These are phyloP conservation scores for Hormaphis cornu DNA, from an alignment of 1,140 invertebrate species.

Conservation along the genomic window DNA sequence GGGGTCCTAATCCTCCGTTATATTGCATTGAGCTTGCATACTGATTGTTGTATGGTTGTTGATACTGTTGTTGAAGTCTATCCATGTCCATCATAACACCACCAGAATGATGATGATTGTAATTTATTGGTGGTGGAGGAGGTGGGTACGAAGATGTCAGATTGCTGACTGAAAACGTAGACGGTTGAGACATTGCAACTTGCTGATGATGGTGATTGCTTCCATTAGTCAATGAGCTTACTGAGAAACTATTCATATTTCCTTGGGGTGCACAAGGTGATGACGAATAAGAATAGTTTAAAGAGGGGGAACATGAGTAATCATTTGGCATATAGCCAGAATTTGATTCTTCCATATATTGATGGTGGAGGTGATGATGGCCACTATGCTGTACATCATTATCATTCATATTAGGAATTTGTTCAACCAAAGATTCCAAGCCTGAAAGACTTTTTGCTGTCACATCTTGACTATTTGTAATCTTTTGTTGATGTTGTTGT, in stretches of 20 bases:
- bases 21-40: slow-evolving; percentile 39
- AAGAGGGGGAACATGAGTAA: slow-evolving; percentile 34
- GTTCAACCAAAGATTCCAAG: slow-evolving; percentile 77
- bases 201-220: slow-evolving; percentile 26
- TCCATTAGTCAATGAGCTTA: slow-evolving; percentile 43
- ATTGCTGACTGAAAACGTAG: slow-evolving; percentile 9
- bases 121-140: slow-evolving; percentile 6
- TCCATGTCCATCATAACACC: slow-evolving; percentile 30
- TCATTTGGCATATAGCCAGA: slow-evolving; percentile 35
- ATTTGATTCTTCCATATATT: slow-evolving; percentile 27
- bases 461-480: slow-evolving; percentile 53
- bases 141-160: background rate
- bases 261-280: slow-evolving; percentile 37
- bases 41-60: slow-evolving; percentile 38
- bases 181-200: slow-evolving; percentile 6
- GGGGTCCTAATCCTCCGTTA: slow-evolving; percentile 1
- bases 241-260: slow-evolving; percentile 42
- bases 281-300: slow-evolving; percentile 28
- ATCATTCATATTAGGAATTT: slow-evolving; percentile 78
- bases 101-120: slow-evolving; percentile 20
- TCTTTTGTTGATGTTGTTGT: slow-evolving; percentile 29
- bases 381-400: slow-evolving; percentile 42
- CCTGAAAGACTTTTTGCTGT: slow-evolving; percentile 79
- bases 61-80: slow-evolving; percentile 6
- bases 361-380: slow-evolving; percentile 31